Conservation (phyloP, 2,888 invertebrate genomes). For the Thereva nobilitata region DNA sequence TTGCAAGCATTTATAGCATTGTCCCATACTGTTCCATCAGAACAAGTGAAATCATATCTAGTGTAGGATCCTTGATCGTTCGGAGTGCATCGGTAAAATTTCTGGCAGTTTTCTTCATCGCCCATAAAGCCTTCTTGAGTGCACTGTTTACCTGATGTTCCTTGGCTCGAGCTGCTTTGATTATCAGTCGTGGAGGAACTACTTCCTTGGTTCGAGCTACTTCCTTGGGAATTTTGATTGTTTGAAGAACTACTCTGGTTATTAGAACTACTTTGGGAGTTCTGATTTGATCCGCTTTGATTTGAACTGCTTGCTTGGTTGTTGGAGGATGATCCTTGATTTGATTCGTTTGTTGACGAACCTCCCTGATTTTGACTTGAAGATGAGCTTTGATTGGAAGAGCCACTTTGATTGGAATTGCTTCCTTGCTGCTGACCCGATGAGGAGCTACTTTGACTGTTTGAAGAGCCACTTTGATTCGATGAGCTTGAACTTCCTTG, state of each 20-base stretch:
- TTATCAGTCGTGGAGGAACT: slow-evolving; percentile 17
- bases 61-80: slow-evolving; percentile 57
- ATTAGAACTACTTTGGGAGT: slow-evolving; percentile 13
- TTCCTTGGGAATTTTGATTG: slow-evolving; percentile 36
- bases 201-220: slow-evolving; percentile 43
- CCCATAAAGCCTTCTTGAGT: slow-evolving; percentile 57
- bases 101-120: slow-evolving; percentile 60
- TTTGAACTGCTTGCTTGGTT: slow-evolving; percentile 26
- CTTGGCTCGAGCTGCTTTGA: slow-evolving; percentile 37
- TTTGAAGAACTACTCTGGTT: slow-evolving; percentile 42
- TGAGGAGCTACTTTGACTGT: no score
- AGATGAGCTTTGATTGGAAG: slow-evolving; percentile 11
- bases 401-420: slow-evolving; percentile 40
- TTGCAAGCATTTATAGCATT: slow-evolving; percentile 62
- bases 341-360: background rate
- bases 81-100: slow-evolving; percentile 64
- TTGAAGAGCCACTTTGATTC: no score
- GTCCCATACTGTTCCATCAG: slow-evolving; percentile 65
- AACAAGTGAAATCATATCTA: slow-evolving; percentile 62
- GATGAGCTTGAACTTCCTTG: no score
- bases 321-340: slow-evolving; percentile 24
- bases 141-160: slow-evolving; percentile 48
- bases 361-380: background rate
- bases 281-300: slow-evolving; percentile 18
- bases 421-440: slow-evolving; percentile 31